Base-by-base conservation (phyloP, 2,888 invertebrate species). In the Latheticus oryzae region DNA sequence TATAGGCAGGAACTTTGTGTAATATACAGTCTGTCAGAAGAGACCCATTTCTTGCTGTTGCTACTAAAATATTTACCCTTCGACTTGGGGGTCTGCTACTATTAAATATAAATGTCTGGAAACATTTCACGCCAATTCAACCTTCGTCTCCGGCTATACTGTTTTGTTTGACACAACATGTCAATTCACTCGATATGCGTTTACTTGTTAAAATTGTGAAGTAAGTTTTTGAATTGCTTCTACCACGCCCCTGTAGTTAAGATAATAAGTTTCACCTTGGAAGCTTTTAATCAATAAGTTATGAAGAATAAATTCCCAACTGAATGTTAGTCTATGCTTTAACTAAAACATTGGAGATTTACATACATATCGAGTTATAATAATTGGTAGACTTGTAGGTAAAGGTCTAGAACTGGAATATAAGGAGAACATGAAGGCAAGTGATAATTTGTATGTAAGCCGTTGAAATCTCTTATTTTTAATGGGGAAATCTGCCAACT, bases 41-140 rank as follows among this genome's bases (percentile, higher is more conserved):
- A 68, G 69, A 68, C 66, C 66, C 66, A 67, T 71, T 71, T 64
- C 69, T 71, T 69, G 66, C 65, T 50, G 57, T 59, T 66, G 59
- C 63, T 66, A 42, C 62, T 72, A 66, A 72, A 72, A 72, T 72
- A 71, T 72, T 72, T 69, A 72, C 68, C 63, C 64, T 63, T 62
- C 64, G 70, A 70, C 69, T 72, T 68, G 67, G 70, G 69, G 71
- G 65, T n/a, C 66, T 62, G 60, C 61, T 59, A 50, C 60, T 57
- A 71, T 72, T 69, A 71, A 72, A 72, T 71, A 72, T 72, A 65
- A 64, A 72, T 65, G 67, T 54, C 63, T 60, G 61, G 63, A 66
- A 68, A 67, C 67, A 67, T 70, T 72, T 70, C 69, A 69, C 67
- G 69, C 66, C 68, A 67, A 60, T 67, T 69, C 64, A 58, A 63